A percentile compares a stretch with the other conserved stretches of the same genome.
These are phyloP conservation scores for Malthinus seriepunctatus DNA, from an alignment of 2,888 invertebrate genomes.

Conservation along the genomic window DNA sequence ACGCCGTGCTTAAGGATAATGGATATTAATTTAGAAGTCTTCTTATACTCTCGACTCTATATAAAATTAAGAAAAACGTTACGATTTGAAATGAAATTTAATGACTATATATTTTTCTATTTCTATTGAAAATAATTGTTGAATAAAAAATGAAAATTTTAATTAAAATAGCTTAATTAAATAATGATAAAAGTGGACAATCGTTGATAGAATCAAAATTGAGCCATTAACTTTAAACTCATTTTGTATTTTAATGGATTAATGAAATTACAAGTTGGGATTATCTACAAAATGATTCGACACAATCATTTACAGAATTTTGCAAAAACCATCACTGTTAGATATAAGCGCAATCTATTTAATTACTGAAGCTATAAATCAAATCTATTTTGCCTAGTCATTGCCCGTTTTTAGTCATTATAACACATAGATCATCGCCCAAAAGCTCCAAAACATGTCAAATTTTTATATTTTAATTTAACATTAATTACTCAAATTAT, in stretches of 20 bases:
- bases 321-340: slow-evolving; percentile 14
- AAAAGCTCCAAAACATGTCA: slow-evolving; percentile 11
- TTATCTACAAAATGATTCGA: slow-evolving; percentile 16
- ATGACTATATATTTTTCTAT: background rate
- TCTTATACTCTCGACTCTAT: slow-evolving; percentile 21
- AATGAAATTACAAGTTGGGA: slow-evolving; percentile 20
- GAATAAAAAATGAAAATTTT: slow-evolving; percentile 7
- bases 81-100: slow-evolving; percentile 13
- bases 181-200: slow-evolving; percentile 14
- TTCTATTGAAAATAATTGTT: background rate
- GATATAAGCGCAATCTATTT: slow-evolving; percentile 21
- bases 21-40: slow-evolving; percentile 28
- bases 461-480: slow-evolving; percentile 4
- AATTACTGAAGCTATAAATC: slow-evolving; percentile 20
- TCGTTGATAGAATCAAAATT: slow-evolving; percentile 15
- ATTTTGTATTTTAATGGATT: slow-evolving; percentile 19
- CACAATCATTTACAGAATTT: slow-evolving; percentile 16
- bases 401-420: slow-evolving; percentile 19
- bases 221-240: slow-evolving; percentile 14
- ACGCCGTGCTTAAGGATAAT: slow-evolving; percentile 30
- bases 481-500: background rate
- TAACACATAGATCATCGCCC: slow-evolving; percentile 16
- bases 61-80: slow-evolving; percentile 28
- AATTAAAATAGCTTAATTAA: slow-evolving; percentile 9
- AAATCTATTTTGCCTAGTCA: slow-evolving; percentile 20